Conservation (phyloP, 1,140 invertebrate genomes). For the Hirudo medicinalis region DNA sequence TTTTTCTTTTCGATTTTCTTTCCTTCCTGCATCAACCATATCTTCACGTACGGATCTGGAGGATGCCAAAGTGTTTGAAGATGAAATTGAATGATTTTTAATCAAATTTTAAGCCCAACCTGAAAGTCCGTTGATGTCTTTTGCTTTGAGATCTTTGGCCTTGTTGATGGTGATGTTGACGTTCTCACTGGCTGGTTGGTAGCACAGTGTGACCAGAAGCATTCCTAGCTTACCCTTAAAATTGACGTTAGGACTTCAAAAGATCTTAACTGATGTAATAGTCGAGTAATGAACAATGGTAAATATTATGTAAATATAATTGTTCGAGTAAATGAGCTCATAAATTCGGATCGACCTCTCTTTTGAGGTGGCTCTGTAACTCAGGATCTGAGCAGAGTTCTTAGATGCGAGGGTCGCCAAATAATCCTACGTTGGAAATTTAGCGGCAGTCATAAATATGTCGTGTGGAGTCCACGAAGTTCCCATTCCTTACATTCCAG, state of each 20-base stretch:
- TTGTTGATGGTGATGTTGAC: conserved; percentile 13
- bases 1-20: conserved; percentile 50
- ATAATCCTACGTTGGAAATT: no score
- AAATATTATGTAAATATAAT: no score
- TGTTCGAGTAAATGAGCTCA: no score
- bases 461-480: no score
- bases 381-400: no score
- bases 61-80: background rate
- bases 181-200: conserved; percentile 7
- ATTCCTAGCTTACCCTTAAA: conserved; percentile 10
- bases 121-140: conserved; percentile 15
- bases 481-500: no score
- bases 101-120: conserved; percentile 1
- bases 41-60: conserved; percentile 52
- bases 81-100: background rate
- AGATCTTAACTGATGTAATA: background rate
- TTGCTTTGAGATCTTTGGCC: conserved; percentile 15
- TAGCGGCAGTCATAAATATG: no score
- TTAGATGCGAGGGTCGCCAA: no score
- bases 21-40: conserved; percentile 46
- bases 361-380: no score
- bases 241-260: background rate
- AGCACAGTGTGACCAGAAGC: conserved; percentile 10
- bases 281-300: background rate
- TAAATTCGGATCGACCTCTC: no score